Conservation (phyloP, 2,888 invertebrate genomes). For the Linnaemya tessellans region DNA sequence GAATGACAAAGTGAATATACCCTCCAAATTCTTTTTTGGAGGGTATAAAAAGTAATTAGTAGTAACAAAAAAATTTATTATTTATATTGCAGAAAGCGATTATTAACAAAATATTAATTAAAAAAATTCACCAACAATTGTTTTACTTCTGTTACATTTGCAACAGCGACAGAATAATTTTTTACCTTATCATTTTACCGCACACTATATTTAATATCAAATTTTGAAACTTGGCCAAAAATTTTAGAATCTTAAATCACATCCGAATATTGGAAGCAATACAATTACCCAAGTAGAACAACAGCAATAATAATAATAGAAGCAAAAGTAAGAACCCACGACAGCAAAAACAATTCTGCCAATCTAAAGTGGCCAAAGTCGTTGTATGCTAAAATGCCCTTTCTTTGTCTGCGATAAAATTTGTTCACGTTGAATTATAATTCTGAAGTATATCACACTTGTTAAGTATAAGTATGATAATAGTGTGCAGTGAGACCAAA, state of each 20-base stretch:
- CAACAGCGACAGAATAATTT: not conserved
- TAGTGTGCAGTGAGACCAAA: not conserved
- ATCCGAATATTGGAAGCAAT: slow-evolving; percentile 4
- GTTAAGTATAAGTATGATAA: not conserved
- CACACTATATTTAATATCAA: no score
- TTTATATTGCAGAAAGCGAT: no score
- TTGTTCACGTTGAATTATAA: not conserved
- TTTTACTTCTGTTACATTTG: no score
- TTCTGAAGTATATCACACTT: not conserved
- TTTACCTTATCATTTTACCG: not conserved
- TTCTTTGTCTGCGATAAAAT: no score
- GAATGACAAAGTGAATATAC: no score
- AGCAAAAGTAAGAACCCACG: not conserved
- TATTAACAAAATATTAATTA: no score
- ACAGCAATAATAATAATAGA: not conserved
- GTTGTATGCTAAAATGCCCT: no score
- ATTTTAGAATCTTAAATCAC: slow-evolving; percentile 35
- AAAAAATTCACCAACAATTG: not conserved
- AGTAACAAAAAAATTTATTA: no score
- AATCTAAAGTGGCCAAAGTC: no score
- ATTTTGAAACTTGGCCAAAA: slow-evolving; percentile 56
- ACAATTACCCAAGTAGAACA: not conserved
- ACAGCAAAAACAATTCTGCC: not conserved
- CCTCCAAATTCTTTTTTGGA: no score
- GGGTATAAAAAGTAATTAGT: no score